phyloP scores from a whole-genome alignment of 2,888 invertebrate species.

The Masnerella sp. region DNA sequence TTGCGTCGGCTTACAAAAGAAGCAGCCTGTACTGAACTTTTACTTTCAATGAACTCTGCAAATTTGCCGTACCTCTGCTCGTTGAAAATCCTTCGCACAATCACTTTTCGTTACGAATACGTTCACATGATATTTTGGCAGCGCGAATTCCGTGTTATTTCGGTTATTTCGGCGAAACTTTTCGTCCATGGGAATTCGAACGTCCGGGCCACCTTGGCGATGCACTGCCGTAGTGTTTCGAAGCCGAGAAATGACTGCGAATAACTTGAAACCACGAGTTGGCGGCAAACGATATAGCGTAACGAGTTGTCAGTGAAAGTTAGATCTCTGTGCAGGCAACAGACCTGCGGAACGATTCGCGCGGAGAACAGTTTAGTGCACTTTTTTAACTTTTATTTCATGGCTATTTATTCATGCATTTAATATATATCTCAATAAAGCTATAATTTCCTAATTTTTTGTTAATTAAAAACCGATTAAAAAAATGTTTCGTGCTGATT shows the following conservation, averaged over 20 bases:
- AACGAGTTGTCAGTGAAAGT: conserved; percentile 59
- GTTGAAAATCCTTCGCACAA: conserved; percentile 20
- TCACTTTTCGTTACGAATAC: conserved; percentile 16
- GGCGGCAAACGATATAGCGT: conserved; percentile 57
- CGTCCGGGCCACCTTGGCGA: conserved; percentile 18
- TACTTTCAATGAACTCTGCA: conserved; percentile 1
- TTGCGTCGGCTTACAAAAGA: conserved; percentile 1
- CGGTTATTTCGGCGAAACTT: not conserved
- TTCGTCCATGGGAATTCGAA: conserved; percentile 6
- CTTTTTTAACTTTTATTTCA: conserved; percentile 1
- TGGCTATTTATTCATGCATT: too few relatives aligned
- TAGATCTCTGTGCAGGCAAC: conserved; percentile 49
- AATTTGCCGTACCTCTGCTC: conserved; percentile 19
- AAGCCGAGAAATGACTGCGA: conserved; percentile 57
- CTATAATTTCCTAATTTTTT: too few relatives aligned
- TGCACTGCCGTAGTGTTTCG: conserved; percentile 48
- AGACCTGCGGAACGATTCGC: conserved; percentile 41
- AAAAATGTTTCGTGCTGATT: too few relatives aligned
- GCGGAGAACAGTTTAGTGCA: conserved; percentile 26
- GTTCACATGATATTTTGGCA: conserved; percentile 22
- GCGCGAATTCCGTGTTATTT: not conserved
- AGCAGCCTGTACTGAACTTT: conserved; percentile 1
- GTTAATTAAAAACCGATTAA: too few relatives aligned
- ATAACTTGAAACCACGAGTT: conserved; percentile 52
- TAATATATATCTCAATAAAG: too few relatives aligned